phyloP scores from a whole-genome alignment of 2,888 invertebrate species.

The Ernsta delagoae region DNA sequence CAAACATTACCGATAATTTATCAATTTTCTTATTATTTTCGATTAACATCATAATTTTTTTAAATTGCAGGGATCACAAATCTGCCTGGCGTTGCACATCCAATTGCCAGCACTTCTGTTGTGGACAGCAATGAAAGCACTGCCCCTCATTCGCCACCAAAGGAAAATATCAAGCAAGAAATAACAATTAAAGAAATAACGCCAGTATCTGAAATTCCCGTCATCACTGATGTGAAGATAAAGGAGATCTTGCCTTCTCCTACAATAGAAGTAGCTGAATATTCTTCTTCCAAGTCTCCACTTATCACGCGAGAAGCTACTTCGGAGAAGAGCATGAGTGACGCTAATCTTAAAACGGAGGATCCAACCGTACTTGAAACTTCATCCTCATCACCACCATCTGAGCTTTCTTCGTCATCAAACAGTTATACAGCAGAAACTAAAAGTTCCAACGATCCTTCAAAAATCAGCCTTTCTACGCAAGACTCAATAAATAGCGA shows the following conservation, averaged over 20 bases:
- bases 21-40: no score
- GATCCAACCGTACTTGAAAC: slow-evolving; percentile 59
- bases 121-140: slow-evolving; percentile 50
- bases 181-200: slow-evolving; percentile 87
- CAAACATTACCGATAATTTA: no score
- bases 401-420: slow-evolving; percentile 46
- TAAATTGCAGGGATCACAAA: slow-evolving; percentile 69
- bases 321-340: slow-evolving; percentile 58
- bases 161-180: slow-evolving; percentile 64
- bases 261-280: slow-evolving; percentile 68
- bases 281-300: slow-evolving; percentile 74
- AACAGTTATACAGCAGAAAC: slow-evolving; percentile 46
- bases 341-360: slow-evolving; percentile 54
- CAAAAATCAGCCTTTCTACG: slow-evolving; percentile 71
- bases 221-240: slow-evolving; percentile 74
- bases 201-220: slow-evolving; percentile 79
- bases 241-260: slow-evolving; percentile 75
- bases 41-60: slow-evolving; percentile 1
- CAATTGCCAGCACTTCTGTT: slow-evolving; percentile 50
- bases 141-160: slow-evolving; percentile 49
- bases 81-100: slow-evolving; percentile 58
- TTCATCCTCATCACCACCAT: slow-evolving; percentile 50
- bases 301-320: slow-evolving; percentile 74
- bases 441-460: slow-evolving; percentile 59
- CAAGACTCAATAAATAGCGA: slow-evolving; percentile 68